Conservation (phyloP, 2,888 invertebrate genomes). For the Leptinotarsa haldemani region DNA sequence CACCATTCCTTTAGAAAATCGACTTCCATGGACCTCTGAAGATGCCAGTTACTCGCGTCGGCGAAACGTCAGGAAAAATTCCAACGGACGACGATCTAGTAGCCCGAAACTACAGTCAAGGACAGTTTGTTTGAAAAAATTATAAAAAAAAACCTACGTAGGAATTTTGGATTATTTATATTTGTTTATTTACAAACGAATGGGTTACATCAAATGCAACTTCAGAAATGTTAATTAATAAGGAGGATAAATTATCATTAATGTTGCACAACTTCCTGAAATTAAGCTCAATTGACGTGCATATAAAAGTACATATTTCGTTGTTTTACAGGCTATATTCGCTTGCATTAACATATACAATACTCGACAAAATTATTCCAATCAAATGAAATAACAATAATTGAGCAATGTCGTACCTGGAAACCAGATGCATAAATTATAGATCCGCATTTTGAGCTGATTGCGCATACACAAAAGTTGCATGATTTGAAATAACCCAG, state of each 20-base stretch:
- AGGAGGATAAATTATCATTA: background rate
- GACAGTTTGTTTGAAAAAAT: no score
- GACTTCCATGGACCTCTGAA: no score
- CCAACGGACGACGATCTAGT: no score
- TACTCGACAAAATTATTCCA: slow-evolving; percentile 6
- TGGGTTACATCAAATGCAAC: no score
- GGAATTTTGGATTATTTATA: no score
- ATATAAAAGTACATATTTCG: background rate
- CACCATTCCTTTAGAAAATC: no score
- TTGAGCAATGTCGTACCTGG: slow-evolving; percentile 13
- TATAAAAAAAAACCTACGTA: no score
- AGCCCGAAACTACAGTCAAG: no score
- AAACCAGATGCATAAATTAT: slow-evolving; percentile 14
- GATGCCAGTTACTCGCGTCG: no score
- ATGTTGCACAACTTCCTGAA: background rate
- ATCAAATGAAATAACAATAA: slow-evolving; percentile 10
- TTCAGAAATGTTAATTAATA: no score
- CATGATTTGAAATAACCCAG: background rate
- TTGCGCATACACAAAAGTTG: slow-evolving; percentile 4
- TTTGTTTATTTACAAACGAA: no score
- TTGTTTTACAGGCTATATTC: background rate
- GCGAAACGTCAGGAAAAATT: no score
- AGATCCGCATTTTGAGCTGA: background rate
- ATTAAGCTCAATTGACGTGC: background rate
- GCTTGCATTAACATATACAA: background rate